Conservation (phyloP, 2,797 vertebrate genomes). For the Lagorchestes hirsutus region DNA sequence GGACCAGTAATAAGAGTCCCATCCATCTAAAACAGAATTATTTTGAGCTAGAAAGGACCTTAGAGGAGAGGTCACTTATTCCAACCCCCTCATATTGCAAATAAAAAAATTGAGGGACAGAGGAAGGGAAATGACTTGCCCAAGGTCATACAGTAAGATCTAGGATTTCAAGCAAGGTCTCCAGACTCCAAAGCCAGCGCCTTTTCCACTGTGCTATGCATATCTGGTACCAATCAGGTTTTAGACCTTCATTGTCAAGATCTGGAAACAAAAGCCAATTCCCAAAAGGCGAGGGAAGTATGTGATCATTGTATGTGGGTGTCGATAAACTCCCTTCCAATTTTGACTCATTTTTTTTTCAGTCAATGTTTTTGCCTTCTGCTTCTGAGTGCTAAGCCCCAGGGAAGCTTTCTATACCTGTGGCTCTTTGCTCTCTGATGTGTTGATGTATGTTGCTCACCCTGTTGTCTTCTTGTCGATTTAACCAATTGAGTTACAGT, state of each 20-base stretch:
- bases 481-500: conserved; percentile 90
- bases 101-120: neutral
- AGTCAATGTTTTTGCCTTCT: conserved; percentile 69
- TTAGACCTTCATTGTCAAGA: neutral
- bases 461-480: conserved; percentile 84
- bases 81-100: neutral
- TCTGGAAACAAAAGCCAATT: conserved; percentile 81
- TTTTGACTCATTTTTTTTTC: conserved; percentile 61
- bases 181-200: neutral
- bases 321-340: conserved; percentile 62
- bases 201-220: neutral
- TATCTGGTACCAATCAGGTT: neutral
- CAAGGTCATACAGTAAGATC: neutral
- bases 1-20: neutral
- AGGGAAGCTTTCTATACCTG: conserved; percentile 81
- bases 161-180: neutral
- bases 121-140: neutral
- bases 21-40: neutral
- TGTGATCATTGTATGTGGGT: conserved; percentile 78
- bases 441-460: conserved; percentile 84
- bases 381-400: conserved; percentile 68
- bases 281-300: conserved; percentile 79
- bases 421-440: conserved; percentile 82
- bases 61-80: neutral
- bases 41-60: neutral